Base-by-base conservation (phyloP, 2,888 invertebrate genomes). In the Agrochola litura region DNA sequence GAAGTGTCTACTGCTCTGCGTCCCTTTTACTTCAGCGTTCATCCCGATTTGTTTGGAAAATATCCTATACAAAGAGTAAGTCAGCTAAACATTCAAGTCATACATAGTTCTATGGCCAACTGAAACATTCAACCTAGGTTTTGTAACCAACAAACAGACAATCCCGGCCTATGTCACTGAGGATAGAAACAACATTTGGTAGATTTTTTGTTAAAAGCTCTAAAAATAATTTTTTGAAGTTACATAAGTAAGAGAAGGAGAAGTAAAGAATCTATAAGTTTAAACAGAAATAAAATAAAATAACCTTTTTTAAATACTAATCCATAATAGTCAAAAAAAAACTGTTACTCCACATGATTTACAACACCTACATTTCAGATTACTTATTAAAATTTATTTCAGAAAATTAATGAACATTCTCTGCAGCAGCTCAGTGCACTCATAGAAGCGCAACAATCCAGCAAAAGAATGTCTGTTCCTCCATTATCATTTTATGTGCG, bases 1-100 rank as follows among this genome's bases (percentile, higher is more conserved):
- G 99, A 99, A 97, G 97, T 99, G 37, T 98, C 99, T 0, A 98
- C 99, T 43, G 99, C 99, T 0, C 96, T 99, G 66, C 97, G 99
- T 80, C 99, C 99, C 9, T 99, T 99, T 95, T 99, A 99, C 95
- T 99, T 99, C 93, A 98, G 98, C 78, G 99, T 99, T 6, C 99
- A 99, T 97, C 99, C 99, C 19, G 99, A 99, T 96, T 97, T 99
- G 66, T 99, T 99, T 97, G 99, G 99, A 73, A 98, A 98, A 95
- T 98, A 98, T 97, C 99, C 99, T 56, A 97, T 97, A 91, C 98
- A 99, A 96, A 97, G 98, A 94, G 99, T 99, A 97, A 96, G 95
- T 77, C 16, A 46, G 8, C 19, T 43, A 64, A 49, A 73, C 6
- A 60, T 73, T 73, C 22, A 54, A 70, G 6, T 22, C 46, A 14